Evolutionary conservation across 2,113 vertebrate genomes (phyloP), one percentile per base, ranked within the genome.

Genomic region (Thalassoma bifasciatum): DNA sequence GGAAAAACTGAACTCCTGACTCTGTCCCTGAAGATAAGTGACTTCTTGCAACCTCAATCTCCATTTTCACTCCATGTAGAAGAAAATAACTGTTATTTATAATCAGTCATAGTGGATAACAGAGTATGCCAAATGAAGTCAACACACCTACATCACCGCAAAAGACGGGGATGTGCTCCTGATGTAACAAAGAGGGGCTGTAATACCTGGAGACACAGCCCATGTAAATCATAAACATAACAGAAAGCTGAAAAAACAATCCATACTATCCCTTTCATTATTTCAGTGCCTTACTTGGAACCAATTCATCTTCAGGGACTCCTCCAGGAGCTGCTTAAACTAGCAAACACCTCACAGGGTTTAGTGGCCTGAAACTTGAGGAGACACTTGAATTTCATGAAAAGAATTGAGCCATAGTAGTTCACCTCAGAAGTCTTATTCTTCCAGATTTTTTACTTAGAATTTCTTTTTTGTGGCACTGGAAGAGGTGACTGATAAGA

Each of bases 371-470:
- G 37, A 51, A 50, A 30, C 59, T 44, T 13, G 37, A 16, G 34
- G 46, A 72, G 65, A 52, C 53, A 49, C 65, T 69, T 24, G 38
- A 75, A 50, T 81, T 83, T 82, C 66, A 75, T 66, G 59, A 75
- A 66, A 52, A 40, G 11, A 61, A 72, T 79, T 12, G 70, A 63
- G 51, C 47, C 46, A 0, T 2, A 49, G 30, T n/a, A 49, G 37
- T 58, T 76, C 66, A 44, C 30, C 52, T 78, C 49, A 72, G 49
- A 81, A 70, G 63, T 72, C 53, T 40, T 57, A 5, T 17, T 47
- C 22, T 51, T 73, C 19, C 61, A 64, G 75, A 75, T 19, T 56
- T 46, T 37, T 53, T 59, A 59, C 26, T 57, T n/a, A 60, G 57
- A 72, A 79, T 75, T 69, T 62, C 8, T 17, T 7, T 40, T 51